These are phyloP conservation scores for Drosophila buzzatii DNA, from an alignment of 2,888 invertebrate genomes.

Conservation along the genomic window DNA sequence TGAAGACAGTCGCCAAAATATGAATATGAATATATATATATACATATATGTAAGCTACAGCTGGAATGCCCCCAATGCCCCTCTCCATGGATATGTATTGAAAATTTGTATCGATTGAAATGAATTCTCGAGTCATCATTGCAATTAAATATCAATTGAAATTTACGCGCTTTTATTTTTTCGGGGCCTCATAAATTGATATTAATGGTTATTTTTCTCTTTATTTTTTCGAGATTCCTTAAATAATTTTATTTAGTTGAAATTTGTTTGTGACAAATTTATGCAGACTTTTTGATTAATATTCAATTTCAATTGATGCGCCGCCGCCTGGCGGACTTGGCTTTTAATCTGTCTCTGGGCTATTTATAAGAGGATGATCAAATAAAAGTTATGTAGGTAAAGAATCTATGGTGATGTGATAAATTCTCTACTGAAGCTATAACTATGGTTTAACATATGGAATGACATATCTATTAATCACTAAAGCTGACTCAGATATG, in stretches of 20 bases:
- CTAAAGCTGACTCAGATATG: background rate
- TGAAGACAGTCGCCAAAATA: constrained; percentile 51
- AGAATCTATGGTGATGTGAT: background rate
- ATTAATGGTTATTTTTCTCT: constrained; percentile 55
- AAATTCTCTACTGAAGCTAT: background rate
- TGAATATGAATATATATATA: constrained; percentile 1
- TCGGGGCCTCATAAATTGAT: constrained; percentile 59
- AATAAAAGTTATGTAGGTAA: background rate
- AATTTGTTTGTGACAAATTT: constrained; percentile 71
- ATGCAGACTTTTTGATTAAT: constrained; percentile 63
- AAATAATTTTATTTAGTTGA: constrained; percentile 56
- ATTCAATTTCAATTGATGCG: constrained; percentile 48
- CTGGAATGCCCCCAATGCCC: constrained; percentile 10
- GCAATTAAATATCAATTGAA: constrained; percentile 80
- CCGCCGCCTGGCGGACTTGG: background rate
- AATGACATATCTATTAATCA: background rate
- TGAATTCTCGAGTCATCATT: constrained; percentile 63
- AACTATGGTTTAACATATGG: background rate
- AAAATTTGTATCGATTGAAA: constrained; percentile 78
- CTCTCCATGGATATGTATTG: constrained; percentile 20
- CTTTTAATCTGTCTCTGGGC: background rate
- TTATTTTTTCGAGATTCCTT: constrained; percentile 28
- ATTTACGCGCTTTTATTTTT: constrained; percentile 48
- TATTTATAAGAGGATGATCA: constrained; percentile 1
- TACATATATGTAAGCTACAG: background rate